Base-by-base conservation (phyloP, 2,113 vertebrate genomes). In the Phylloscopus trochilus region DNA sequence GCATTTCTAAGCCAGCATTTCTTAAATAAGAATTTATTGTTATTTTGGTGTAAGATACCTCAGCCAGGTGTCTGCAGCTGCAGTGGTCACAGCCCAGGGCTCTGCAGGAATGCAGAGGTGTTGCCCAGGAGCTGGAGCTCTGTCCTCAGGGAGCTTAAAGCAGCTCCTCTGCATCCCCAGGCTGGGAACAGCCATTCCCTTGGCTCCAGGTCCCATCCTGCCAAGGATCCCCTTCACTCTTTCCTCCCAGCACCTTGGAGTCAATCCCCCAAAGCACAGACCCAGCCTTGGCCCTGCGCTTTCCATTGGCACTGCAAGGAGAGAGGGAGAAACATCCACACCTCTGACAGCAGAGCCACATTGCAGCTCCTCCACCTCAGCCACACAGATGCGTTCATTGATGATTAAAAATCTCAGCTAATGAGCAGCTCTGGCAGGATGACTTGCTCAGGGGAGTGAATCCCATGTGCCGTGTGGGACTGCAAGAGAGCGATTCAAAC, bases 121-220 rank as follows among this genome's bases (percentile, higher is more conserved):
- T 5, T 86, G 30, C 41, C 18, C 53, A 77, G 74, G 56, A 69
- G 58, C 68, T 15, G 4, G 35, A 37, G 84, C 35, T 62, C 62
- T 15, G 81, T 76, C 63, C 76, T 87, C n/a, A 8, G 58, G 22
- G 53, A 78, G 68, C 49, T 74, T 51, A 58, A 28, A 82, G 59
- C 82, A 49, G 37, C 92, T 96, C 95, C 77, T 94, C 55, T 35
- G 30, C 12, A 47, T 10, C 30, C 6, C 6, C 30, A 10, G 3
- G 43, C 69, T 93, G 95, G 75, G 82, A 95, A 86, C 31, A 83
- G 95, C 78, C 69, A 53, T 97, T 86, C 72, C 74, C 89, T 81
- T 56, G 81, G 95, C 93, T 80, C 82, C 58, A 26, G 77, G 67
- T 85, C 88, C 92, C 79, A 95, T 94, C 95, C 97, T 95, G n/a